These are phyloP conservation scores for Leistus spinibarbis DNA, from an alignment of 2,888 invertebrate genomes.

Conservation along the genomic window DNA sequence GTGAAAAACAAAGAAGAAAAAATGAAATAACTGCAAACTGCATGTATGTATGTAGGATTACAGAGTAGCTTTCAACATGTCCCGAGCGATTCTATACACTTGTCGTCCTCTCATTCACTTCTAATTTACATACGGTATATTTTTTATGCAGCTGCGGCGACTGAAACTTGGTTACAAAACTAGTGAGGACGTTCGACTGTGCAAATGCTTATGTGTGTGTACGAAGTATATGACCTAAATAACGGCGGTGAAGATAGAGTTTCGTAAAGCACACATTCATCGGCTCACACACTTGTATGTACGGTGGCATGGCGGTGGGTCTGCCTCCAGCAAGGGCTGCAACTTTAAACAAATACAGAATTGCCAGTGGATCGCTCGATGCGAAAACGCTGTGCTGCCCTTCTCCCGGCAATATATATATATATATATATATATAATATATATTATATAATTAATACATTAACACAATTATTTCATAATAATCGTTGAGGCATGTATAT, in stretches of 20 bases:
- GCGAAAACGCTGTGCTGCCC: too few species aligned
- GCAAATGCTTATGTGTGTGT: not conserved
- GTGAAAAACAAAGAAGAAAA: too few species aligned
- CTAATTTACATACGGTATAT: constrained; percentile 24
- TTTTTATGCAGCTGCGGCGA: constrained; percentile 18
- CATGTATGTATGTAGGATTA: too few species aligned
- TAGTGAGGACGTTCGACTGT: too few species aligned
- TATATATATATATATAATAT: too few species aligned
- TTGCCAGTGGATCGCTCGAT: not conserved
- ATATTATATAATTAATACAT: too few species aligned
- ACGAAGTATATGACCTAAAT: not conserved
- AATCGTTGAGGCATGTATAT: too few species aligned
- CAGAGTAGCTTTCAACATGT: not conserved
- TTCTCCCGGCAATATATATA: too few species aligned
- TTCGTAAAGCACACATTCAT: not conserved
- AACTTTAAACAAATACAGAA: not conserved
- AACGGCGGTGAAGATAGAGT: not conserved
- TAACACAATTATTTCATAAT: too few species aligned
- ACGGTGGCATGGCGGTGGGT: too few species aligned
- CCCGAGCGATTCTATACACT: not conserved
- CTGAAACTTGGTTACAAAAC: not conserved
- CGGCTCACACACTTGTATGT: not conserved
- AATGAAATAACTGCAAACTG: too few species aligned
- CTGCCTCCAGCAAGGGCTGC: not conserved
- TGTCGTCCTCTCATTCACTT: not conserved